These are phyloP conservation scores for Littorina saxatilis DNA, from an alignment of 1,140 invertebrate species.

Conservation along the genomic window DNA sequence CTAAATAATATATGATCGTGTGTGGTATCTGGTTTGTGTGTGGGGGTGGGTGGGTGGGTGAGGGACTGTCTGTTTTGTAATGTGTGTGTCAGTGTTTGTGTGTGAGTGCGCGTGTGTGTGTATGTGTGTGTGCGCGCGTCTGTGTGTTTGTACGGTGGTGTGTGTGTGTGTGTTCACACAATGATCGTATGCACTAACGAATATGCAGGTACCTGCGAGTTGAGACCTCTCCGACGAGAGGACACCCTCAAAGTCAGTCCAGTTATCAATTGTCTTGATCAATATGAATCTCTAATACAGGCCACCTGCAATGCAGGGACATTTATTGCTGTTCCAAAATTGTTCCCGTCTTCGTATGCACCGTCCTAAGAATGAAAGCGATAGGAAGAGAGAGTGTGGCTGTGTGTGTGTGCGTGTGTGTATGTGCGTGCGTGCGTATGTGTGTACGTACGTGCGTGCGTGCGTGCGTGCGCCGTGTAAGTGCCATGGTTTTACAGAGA, in stretches of 20 bases:
- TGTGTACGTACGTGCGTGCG: not conserved
- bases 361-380: not conserved
- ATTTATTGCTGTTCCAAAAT: not conserved
- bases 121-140: no score
- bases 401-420: slow-evolving; percentile 12
- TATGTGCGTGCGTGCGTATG: slow-evolving; percentile 14
- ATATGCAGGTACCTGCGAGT: no score
- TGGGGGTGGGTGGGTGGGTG: not conserved
- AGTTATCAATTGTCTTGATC: not conserved
- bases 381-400: not conserved
- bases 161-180: no score
- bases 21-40: not conserved
- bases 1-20: not conserved
- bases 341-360: not conserved
- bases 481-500: not conserved
- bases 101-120: not conserved
- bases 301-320: not conserved
- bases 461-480: not conserved
- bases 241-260: no score
- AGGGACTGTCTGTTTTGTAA: not conserved
- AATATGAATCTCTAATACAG: not conserved
- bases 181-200: no score
- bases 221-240: no score
- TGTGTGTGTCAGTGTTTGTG: not conserved
- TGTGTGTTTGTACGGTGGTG: no score